Percentiles rank a stretch among this genome's conserved stretches.
These are phyloP conservation scores for Tachysurus fulvidraco DNA, from an alignment of 2,113 vertebrate species.

Conservation along the genomic window DNA sequence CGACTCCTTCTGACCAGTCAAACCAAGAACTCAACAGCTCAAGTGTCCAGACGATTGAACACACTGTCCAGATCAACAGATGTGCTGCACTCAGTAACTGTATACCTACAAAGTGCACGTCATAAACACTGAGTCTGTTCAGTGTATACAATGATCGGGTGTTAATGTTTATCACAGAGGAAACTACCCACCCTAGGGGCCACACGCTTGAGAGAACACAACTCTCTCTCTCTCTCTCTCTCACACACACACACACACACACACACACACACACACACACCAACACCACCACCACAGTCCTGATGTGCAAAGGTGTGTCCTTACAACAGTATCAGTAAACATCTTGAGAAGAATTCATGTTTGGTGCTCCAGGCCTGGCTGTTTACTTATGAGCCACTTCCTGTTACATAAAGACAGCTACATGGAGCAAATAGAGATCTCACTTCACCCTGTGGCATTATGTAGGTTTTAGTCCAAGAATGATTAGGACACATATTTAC, in stretches of 20 bases:
- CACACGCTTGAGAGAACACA: conserved; percentile 13
- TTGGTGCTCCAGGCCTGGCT: neutral
- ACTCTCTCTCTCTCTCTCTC: neutral
- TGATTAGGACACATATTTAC: neutral
- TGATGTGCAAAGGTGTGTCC: conserved; percentile 26
- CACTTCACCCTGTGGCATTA: neutral
- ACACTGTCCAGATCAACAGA: neutral
- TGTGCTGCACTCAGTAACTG: neutral
- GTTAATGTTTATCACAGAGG: conserved; percentile 20
- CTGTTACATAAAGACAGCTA: neutral
- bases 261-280: neutral
- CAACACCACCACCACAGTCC: neutral
- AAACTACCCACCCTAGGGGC: conserved; percentile 20
- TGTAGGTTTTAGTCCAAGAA: neutral
- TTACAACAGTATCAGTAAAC: conserved; percentile 15
- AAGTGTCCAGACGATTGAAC: neutral
- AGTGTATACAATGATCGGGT: neutral
- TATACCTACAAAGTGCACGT: neutral
- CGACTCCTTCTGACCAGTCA: neutral
- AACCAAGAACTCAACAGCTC: neutral
- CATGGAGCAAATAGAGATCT: neutral
- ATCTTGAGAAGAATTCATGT: neutral
- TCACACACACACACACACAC: neutral
- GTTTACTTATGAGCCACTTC: neutral
- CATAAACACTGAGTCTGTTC: neutral